Evolutionary conservation across 2,888 invertebrate genomes (phyloP), one percentile per base, ranked within the genome.

Genomic region (Oscheius sp.): DNA sequence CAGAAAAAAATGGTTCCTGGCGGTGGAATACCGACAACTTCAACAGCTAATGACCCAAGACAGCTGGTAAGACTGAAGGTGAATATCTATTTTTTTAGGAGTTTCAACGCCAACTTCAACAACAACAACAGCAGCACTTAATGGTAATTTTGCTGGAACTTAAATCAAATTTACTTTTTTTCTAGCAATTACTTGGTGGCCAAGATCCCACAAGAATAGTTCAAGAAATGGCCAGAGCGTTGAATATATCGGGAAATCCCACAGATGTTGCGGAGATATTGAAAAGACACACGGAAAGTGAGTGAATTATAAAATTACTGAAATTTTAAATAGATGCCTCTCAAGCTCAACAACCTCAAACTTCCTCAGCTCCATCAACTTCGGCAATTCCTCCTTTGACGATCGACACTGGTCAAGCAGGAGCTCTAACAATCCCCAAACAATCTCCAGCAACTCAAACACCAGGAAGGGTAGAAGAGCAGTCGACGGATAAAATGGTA

Each of bases 391-490:
- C n/a, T 14, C 44, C 41, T n/a, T 26, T 59, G 26, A 44, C 59
- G 8, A 30, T 59, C 24, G 59, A 59, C 28, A 59, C 59, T 26
- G 44, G n/a, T 44, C 26, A 24, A 5, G 26, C 59, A 17, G 12
- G 44, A n/a, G 20, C 41, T 6, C 41, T 14, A 20, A n/a, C 36
- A 38, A 20, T 36, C 2, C 9, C 17, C 3, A 56, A 56, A 38
- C 6, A 14, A 8, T 33, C 33, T 20, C 56, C 56, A 1, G 56
- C 33, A 2, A 24, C 33, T 36, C 41, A 41, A 20, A 50, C 50
- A 26, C 50, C 50, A 14, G 8, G 26, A 26, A 22, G 3, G 20
- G 41, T 20, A 41, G 41, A 41, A 12, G 41, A 41, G 4, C 41
- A n/a, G n/a, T n/a, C n/a, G n/a, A n/a, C n/a, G n/a, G 6, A 17